Conservation (phyloP, 2,113 vertebrate species). For the Seriola aureovittata region DNA sequence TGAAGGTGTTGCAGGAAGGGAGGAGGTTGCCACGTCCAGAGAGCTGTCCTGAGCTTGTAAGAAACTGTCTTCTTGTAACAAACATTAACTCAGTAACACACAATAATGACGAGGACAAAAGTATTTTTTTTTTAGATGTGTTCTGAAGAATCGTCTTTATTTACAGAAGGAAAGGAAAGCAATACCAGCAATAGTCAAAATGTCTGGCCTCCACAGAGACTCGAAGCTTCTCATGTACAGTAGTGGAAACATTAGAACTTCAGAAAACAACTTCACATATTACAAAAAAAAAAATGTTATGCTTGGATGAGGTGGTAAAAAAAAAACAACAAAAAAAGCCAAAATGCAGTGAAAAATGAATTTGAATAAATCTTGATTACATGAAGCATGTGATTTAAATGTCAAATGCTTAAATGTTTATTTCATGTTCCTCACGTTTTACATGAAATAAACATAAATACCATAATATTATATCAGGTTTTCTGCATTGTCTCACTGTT, state of each 20-base stretch:
- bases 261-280: too few relatives aligned
- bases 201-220: neutral
- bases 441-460: too few relatives aligned
- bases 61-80: neutral
- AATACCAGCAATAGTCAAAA: neutral
- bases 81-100: neutral
- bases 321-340: too few relatives aligned
- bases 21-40: constrained; percentile 89
- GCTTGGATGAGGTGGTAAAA: too few relatives aligned
- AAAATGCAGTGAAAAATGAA: too few relatives aligned
- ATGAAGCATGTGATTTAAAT: too few relatives aligned
- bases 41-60: constrained; percentile 89
- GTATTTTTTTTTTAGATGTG: neutral
- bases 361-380: too few relatives aligned
- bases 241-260: too few relatives aligned
- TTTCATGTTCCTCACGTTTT: too few relatives aligned
- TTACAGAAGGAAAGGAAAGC: neutral
- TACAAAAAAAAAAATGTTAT: too few relatives aligned
- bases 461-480: neutral
- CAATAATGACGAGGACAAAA: neutral
- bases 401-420: too few relatives aligned
- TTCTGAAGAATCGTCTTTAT: neutral
- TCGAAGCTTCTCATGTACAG: too few relatives aligned
- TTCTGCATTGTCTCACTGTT: neutral
- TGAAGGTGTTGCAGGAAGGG: constrained; percentile 88